phyloP scores from a whole-genome alignment of 2,797 vertebrate genomes.

The Echeneis naucrates region DNA sequence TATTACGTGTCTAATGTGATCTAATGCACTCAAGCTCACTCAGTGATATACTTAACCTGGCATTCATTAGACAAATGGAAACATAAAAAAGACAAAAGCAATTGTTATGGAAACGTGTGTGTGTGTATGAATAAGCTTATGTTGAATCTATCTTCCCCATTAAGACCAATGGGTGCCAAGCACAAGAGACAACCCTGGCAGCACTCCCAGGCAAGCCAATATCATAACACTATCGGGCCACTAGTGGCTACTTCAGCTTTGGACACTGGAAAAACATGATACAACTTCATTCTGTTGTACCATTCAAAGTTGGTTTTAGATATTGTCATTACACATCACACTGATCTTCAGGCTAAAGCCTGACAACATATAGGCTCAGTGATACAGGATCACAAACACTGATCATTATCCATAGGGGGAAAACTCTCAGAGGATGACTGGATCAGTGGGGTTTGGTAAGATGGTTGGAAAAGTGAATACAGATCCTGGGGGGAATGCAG shows the following conservation, averaged over 20 bases:
- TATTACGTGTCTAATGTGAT: constrained; percentile 4
- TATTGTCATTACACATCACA: constrained; percentile 9
- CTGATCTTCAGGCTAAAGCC: background rate
- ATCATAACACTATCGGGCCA: constrained; percentile 17
- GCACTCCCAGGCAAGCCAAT: constrained; percentile 26
- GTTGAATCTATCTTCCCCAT: constrained; percentile 8
- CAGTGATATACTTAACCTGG: constrained; percentile 19
- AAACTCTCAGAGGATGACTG: background rate
- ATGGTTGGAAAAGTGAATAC: constrained; percentile 2
- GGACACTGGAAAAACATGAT: constrained; percentile 9
- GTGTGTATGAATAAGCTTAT: too few species aligned
- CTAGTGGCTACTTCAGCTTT: constrained; percentile 1
- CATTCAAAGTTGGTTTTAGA: background rate
- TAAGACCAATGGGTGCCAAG: constrained; percentile 15
- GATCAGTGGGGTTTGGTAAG: background rate
- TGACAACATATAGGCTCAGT: background rate
- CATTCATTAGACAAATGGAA: constrained; percentile 15
- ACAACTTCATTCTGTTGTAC: constrained; percentile 2
- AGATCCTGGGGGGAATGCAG: constrained; percentile 32
- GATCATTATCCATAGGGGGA: background rate
- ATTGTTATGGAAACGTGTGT: background rate
- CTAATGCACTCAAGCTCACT: constrained; percentile 28
- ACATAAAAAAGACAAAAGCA: constrained; percentile 17
- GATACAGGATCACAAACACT: background rate
- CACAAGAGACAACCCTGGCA: constrained; percentile 32